Evolutionary conservation across 2,888 invertebrate genomes (phyloP).

Genomic region (Deilephila porcellus): DNA sequence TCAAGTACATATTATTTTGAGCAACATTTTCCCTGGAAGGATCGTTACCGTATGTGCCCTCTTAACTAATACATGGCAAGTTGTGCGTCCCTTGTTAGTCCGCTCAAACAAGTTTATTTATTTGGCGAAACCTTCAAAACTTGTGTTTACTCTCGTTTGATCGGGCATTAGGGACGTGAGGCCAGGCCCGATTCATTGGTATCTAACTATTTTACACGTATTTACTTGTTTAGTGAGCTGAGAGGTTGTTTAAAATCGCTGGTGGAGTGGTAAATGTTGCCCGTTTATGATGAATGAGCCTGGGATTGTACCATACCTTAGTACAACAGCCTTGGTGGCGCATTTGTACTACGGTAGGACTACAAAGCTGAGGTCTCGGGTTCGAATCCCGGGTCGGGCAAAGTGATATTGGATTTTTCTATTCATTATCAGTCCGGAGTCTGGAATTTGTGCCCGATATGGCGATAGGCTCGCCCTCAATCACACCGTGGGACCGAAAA

Average conservation of each 20-base stretch:
- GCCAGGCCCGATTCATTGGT: background rate
- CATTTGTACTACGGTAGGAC: no score
- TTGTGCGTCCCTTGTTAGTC: slow-evolving; percentile 4
- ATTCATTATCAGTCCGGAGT: no score
- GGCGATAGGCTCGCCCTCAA: no score
- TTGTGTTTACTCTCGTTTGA: background rate
- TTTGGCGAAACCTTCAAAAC: slow-evolving; percentile 5
- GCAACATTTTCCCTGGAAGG: background rate
- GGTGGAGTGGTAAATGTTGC: no score
- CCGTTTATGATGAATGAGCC: no score
- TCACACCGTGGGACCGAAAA: no score
- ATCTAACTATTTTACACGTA: background rate
- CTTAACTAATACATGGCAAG: slow-evolving; percentile 12
- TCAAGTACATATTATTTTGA: background rate
- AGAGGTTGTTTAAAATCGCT: background rate
- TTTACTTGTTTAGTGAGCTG: background rate
- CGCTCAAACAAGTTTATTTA: slow-evolving; percentile 8
- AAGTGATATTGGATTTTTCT: no score
- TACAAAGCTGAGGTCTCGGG: no score
- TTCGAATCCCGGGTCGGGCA: no score
- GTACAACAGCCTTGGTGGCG: no score
- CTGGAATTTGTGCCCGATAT: no score
- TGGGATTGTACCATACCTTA: no score
- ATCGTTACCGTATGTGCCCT: background rate
- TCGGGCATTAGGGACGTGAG: slow-evolving; percentile 8